phyloP scores from a whole-genome alignment of 2,113 vertebrate genomes.

The Hippocampus comes region DNA sequence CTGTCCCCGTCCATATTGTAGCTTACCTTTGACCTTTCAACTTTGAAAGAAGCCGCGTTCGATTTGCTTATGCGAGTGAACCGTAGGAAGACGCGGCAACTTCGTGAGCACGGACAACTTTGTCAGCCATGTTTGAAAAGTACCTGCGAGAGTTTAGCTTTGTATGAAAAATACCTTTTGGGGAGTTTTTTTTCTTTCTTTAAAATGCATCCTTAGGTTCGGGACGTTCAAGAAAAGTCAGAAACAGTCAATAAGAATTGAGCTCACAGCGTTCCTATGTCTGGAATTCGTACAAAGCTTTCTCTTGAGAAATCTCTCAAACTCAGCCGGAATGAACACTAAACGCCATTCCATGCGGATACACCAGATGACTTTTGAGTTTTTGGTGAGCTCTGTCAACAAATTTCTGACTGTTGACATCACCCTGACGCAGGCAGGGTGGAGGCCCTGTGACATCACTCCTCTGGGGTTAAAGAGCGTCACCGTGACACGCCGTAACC shows the following conservation, averaged over 20 bases:
- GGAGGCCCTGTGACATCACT: conserved; percentile 54
- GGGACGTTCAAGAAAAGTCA: background rate
- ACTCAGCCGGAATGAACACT: background rate
- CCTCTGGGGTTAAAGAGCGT: conserved; percentile 49
- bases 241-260: background rate
- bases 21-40: too few relatives aligned
- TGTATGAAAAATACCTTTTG: too few relatives aligned
- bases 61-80: too few relatives aligned
- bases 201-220: background rate
- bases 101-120: too few relatives aligned
- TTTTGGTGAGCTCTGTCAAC: conserved; percentile 19
- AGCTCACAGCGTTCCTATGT: background rate
- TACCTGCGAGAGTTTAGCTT: too few relatives aligned
- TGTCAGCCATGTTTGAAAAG: too few relatives aligned
- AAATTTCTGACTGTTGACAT: conserved; percentile 15
- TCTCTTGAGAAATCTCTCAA: background rate
- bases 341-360: background rate
- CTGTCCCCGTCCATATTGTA: too few relatives aligned
- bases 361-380: background rate
- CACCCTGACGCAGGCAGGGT: conserved; percentile 44
- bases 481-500: conserved; percentile 25
- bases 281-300: background rate
- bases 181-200: too few relatives aligned
- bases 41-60: too few relatives aligned
- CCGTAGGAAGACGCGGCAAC: too few relatives aligned